Evolutionary conservation across 2,113 vertebrate species (phyloP).

Genomic region (Otolemur garnettii): DNA sequence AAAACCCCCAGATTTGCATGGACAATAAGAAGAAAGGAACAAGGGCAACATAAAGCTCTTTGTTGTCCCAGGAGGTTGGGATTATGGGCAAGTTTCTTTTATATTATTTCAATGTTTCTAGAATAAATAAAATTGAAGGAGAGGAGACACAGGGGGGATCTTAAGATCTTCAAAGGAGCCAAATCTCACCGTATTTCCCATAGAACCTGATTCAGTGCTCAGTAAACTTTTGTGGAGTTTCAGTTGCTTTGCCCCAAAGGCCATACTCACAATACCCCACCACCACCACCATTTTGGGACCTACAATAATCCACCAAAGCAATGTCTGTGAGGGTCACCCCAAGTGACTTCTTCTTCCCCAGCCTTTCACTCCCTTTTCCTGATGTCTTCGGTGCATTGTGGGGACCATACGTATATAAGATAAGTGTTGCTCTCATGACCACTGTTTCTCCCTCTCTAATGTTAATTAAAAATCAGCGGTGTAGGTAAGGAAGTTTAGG

Average conservation of each 20-base stretch:
- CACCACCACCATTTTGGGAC: background rate
- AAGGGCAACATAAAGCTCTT: background rate
- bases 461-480: background rate
- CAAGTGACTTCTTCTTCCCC: background rate
- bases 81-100: background rate
- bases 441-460: background rate
- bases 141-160: background rate
- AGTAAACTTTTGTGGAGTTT: background rate
- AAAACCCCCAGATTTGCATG: too few relatives aligned
- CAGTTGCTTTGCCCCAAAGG: background rate
- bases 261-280: background rate
- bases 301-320: background rate
- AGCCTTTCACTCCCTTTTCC: background rate
- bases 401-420: background rate
- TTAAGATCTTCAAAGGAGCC: constrained; percentile 20
- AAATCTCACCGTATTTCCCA: background rate
- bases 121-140: constrained; percentile 33
- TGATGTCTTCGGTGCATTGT: background rate
- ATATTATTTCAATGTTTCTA: background rate
- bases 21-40: background rate
- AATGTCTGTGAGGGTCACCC: too few relatives aligned
- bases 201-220: background rate
- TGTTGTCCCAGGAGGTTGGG: background rate
- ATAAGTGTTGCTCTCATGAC: background rate
- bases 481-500: background rate